Percentiles rank a stretch among this genome's conserved stretches.
Conservation (phyloP, 2,113 vertebrate genomes). For the Meriones unguiculatus region DNA sequence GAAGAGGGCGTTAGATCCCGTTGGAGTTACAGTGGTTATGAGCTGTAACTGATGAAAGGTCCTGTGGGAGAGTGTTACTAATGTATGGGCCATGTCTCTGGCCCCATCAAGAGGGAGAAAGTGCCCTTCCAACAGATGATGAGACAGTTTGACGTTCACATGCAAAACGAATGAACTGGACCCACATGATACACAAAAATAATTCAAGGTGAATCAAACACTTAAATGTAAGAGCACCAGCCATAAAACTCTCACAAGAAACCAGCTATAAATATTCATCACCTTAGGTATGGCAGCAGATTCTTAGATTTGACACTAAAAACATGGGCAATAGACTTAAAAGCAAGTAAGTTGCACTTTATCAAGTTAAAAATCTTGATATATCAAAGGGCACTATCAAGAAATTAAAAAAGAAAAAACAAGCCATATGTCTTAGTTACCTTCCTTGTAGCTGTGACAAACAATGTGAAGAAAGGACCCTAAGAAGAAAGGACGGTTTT, state of each 20-base stretch:
- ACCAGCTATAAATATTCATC: conserved; percentile 9
- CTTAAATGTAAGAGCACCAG: background rate
- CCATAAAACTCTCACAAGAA: background rate
- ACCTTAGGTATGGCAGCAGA: background rate
- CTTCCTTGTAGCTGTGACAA: background rate
- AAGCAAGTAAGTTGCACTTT: background rate
- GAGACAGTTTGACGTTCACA: background rate
- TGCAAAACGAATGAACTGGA: background rate
- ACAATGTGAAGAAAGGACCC: background rate
- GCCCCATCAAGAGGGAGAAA: background rate
- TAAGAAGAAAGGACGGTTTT: background rate
- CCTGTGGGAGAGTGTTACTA: background rate
- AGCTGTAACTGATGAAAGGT: background rate
- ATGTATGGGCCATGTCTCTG: background rate
- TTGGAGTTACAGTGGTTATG: background rate
- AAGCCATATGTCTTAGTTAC: background rate
- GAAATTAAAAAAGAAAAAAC: background rate
- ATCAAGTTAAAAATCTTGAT: conserved; percentile 24
- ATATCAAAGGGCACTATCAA: background rate
- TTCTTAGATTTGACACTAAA: conserved; percentile 18
- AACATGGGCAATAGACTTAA: background rate
- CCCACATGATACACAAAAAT: background rate
- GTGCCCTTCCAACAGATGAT: background rate
- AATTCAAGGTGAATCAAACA: background rate
- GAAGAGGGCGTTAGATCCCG: background rate